A percentile compares a stretch with the other conserved stretches of the same genome.
Evolutionary conservation across 2,113 vertebrate genomes (phyloP).

Genomic region (Penelope pileata): DNA sequence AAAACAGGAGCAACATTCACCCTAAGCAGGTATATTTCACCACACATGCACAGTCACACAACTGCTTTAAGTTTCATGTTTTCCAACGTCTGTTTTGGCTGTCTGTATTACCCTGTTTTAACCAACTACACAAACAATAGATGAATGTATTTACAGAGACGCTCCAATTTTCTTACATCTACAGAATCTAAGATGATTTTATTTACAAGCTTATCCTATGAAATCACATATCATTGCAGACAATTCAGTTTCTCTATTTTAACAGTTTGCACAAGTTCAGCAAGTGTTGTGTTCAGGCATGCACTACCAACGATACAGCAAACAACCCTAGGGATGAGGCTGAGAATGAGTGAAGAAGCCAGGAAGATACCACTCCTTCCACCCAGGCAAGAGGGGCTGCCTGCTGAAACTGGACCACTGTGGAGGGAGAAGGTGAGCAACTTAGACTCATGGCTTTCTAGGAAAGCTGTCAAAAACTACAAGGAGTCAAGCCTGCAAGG

Average conservation of each 20-base stretch:
- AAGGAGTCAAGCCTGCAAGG: background rate
- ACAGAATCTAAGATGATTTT: conserved; percentile 22
- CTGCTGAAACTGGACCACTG: background rate
- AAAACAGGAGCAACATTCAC: background rate
- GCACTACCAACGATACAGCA: background rate
- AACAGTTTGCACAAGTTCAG: conserved; percentile 3
- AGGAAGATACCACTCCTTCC: background rate
- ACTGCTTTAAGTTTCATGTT: background rate
- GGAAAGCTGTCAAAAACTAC: background rate
- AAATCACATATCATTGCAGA: conserved; percentile 15
- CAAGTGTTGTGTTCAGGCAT: accelerated
- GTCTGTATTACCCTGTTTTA: background rate
- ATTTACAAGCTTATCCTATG: conserved; percentile 34
- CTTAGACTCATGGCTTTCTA: background rate
- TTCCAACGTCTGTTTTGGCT: background rate
- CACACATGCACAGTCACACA: background rate
- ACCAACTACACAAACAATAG: background rate
- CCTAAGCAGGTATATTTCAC: background rate
- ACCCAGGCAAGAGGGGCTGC: accelerated
- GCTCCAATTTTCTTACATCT: background rate
- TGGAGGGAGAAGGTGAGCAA: accelerated
- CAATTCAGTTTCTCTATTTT: conserved; percentile 36
- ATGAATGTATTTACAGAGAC: conserved; percentile 16
- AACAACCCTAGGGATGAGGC: background rate
- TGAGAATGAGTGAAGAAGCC: background rate